A percentile compares a stretch with the other conserved stretches of the same genome.
phyloP scores from a whole-genome alignment of 2,113 vertebrate species.

The Empidonax traillii region DNA sequence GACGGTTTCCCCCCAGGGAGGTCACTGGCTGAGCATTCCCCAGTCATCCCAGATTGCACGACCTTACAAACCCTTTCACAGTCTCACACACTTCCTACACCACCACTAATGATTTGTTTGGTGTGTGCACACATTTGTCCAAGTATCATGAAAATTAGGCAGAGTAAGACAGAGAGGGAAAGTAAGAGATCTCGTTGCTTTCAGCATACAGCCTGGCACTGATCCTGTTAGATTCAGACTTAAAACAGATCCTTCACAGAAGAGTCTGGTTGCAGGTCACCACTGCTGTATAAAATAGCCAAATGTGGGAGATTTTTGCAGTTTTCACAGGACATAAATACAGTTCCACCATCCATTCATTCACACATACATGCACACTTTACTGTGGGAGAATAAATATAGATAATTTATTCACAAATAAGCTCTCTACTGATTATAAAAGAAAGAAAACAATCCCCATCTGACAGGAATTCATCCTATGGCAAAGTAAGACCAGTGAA shows the following conservation, averaged over 20 bases:
- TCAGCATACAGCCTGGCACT: neutral
- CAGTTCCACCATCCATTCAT: neutral
- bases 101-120: neutral
- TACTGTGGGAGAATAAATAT: neutral
- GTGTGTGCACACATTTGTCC: neutral
- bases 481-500: neutral
- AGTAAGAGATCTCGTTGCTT: neutral
- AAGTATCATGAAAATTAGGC: neutral
- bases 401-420: slow-evolving; percentile 16
- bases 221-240: neutral
- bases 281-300: neutral
- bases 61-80: neutral
- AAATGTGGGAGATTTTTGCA: neutral
- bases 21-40: neutral
- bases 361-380: neutral
- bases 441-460: neutral
- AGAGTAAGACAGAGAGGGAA: neutral
- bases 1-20: neutral
- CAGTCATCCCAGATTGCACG: neutral
- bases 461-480: neutral
- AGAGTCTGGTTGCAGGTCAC: neutral
- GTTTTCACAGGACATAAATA: neutral
- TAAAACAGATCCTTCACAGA: neutral
- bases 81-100: neutral
- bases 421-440: neutral